Conservation (phyloP, 2,888 invertebrate genomes). For the Augochlorella aurata region DNA sequence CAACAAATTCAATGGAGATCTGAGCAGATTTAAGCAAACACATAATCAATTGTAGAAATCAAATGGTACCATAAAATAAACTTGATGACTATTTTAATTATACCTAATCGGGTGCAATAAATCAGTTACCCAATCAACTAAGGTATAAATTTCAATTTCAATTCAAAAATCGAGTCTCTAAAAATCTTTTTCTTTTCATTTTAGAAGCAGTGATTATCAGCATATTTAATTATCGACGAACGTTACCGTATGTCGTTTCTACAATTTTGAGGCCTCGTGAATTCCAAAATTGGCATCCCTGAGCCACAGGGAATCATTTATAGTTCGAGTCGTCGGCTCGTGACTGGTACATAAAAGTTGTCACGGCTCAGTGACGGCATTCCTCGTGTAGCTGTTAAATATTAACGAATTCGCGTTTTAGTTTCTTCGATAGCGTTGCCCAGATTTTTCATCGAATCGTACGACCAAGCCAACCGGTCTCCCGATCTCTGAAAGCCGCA, state of each 20-base stretch:
- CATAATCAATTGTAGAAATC: neutral
- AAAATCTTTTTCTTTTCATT: neutral
- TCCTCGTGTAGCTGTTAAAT: neutral
- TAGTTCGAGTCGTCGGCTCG: constrained; percentile 20
- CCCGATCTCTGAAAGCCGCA: neutral
- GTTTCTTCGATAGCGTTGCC: neutral
- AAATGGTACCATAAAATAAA: neutral
- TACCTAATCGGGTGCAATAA: neutral
- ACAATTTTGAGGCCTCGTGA: constrained; percentile 22
- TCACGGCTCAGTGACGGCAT: constrained; percentile 14
- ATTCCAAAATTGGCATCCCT: neutral
- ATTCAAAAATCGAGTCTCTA: neutral
- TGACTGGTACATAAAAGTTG: neutral
- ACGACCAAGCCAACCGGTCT: neutral
- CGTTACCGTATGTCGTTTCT: constrained; percentile 13
- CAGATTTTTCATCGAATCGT: neutral
- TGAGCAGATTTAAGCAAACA: neutral
- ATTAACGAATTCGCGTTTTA: neutral
- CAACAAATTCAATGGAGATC: constrained; percentile 1
- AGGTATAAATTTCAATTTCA: neutral
- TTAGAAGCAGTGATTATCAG: constrained; percentile 7
- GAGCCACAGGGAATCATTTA: constrained; percentile 11
- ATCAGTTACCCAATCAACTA: neutral
- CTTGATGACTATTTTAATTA: neutral
- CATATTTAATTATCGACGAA: constrained; percentile 1